Conservation (phyloP, 2,113 vertebrate species). For the Psilopogon haemacephalus region DNA sequence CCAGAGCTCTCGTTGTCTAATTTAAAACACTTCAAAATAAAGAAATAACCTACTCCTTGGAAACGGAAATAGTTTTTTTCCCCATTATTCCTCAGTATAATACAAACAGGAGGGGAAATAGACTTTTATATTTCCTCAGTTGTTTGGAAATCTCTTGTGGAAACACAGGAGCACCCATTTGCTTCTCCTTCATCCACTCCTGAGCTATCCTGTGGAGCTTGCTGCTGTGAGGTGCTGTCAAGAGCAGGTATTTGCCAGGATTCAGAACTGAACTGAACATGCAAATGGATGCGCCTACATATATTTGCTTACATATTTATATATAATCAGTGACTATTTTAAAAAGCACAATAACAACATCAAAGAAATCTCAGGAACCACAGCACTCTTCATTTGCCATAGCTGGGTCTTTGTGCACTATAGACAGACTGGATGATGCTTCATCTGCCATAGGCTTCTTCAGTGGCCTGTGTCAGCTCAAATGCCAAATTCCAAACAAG, state of each 20-base stretch:
- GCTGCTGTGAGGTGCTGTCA: neutral
- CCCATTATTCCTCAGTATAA: neutral
- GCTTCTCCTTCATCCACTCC: neutral
- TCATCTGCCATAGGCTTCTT: neutral
- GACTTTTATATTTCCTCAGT: neutral
- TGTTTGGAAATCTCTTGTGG: neutral
- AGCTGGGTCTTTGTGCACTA: fast-evolving
- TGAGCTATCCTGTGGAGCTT: neutral
- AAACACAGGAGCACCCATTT: neutral
- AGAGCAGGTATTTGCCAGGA: neutral
- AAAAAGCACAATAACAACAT: constrained; percentile 17
- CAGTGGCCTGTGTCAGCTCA: neutral
- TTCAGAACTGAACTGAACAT: neutral
- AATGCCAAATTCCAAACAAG: neutral
- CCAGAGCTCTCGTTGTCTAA: neutral
- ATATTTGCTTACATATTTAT: constrained; percentile 16
- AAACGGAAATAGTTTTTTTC: neutral
- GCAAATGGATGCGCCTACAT: neutral
- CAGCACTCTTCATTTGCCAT: fast-evolving
- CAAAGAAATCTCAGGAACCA: neutral
- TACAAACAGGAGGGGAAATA: neutral
- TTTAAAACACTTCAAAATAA: neutral
- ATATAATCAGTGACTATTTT: constrained; percentile 10
- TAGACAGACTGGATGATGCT: neutral
- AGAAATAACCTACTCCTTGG: neutral